phyloP scores from a whole-genome alignment of 2,797 vertebrate genomes.

The Lepidocolaptes lacrymiger region DNA sequence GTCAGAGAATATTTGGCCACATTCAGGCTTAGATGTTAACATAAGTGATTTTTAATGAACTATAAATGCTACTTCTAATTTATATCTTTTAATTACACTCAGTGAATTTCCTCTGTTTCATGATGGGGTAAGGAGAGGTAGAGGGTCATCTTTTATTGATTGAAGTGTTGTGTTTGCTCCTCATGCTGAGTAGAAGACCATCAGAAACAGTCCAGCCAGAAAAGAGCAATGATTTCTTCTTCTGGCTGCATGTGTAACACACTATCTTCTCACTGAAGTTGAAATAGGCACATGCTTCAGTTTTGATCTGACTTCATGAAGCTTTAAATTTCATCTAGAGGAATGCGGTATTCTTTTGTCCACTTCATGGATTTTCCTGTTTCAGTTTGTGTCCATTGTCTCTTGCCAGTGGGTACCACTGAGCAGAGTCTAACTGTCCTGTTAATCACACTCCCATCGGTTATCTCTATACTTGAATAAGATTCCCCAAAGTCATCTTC shows the following conservation, averaged over 20 bases:
- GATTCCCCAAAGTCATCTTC: not conserved
- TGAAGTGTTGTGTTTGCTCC: not conserved
- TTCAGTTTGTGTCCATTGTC: not conserved
- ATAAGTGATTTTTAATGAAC: slow-evolving; percentile 46
- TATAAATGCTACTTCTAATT: slow-evolving; percentile 18
- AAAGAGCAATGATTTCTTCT: not conserved
- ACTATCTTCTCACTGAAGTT: not conserved
- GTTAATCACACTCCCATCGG: not conserved
- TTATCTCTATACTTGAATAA: not conserved
- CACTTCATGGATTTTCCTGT: not conserved
- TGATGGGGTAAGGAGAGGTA: not conserved
- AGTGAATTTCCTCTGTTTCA: not conserved
- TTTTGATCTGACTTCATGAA: not conserved
- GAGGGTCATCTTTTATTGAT: not conserved
- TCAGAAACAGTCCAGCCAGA: not conserved
- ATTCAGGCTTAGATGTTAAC: not conserved
- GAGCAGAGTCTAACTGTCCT: not conserved
- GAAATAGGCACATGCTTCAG: not conserved
- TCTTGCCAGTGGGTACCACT: not conserved
- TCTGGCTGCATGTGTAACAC: not conserved
- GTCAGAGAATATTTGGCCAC: not conserved
- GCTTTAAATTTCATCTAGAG: not conserved
- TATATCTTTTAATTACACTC: not conserved
- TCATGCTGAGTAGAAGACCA: not conserved
- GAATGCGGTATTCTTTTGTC: not conserved